These are phyloP conservation scores for Pampus argenteus DNA, from an alignment of 2,797 vertebrate genomes.

Conservation along the genomic window DNA sequence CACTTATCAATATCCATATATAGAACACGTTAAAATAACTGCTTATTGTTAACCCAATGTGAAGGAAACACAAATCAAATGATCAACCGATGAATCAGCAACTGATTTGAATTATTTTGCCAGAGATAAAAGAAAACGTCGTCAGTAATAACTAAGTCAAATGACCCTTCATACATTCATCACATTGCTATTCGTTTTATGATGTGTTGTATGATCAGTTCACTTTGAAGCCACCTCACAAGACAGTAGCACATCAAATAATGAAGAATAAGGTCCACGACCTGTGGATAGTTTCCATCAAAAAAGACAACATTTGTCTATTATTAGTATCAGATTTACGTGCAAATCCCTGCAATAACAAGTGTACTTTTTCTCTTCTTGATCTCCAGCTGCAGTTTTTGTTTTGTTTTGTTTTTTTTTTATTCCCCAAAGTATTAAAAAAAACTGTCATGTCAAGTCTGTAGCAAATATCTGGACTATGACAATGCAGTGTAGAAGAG, in stretches of 20 bases:
- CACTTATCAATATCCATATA: background rate
- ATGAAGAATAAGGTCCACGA: background rate
- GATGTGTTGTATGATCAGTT: background rate
- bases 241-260: background rate
- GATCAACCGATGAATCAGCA: background rate
- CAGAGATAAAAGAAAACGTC: background rate
- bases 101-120: background rate
- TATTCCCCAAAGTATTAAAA: slow-evolving; percentile 10
- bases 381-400: slow-evolving; percentile 8
- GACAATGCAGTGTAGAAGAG: slow-evolving; percentile 14
- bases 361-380: slow-evolving; percentile 18
- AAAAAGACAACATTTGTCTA: background rate
- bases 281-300: background rate
- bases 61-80: background rate
- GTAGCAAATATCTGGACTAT: slow-evolving; percentile 31
- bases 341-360: slow-evolving; percentile 35
- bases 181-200: background rate
- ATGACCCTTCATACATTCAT: background rate
- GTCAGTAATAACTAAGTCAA: background rate
- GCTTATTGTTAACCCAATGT: background rate
- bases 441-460: background rate
- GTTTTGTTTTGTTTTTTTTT: background rate
- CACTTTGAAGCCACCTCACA: background rate
- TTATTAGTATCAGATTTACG: slow-evolving; percentile 13
- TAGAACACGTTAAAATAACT: background rate